Evolutionary conservation across 2,888 invertebrate species (phyloP).

Genomic region (Lepidonotus clava): DNA sequence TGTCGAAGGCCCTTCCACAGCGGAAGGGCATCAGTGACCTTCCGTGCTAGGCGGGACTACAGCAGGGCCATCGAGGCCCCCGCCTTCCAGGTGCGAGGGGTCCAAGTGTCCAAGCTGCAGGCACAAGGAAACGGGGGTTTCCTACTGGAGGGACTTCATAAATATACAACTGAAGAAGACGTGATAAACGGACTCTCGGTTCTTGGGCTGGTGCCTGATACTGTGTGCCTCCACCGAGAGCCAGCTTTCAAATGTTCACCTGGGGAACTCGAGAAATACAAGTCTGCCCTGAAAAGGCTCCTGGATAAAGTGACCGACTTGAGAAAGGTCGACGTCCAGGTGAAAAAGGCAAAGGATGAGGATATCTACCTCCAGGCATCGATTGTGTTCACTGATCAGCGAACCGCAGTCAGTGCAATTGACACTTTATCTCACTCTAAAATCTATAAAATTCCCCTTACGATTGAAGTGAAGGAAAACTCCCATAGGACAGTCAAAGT

Average conservation of each 20-base stretch:
- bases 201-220: neutral
- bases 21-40: constrained; percentile 21
- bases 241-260: neutral
- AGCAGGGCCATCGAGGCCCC: neutral
- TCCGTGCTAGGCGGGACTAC: neutral
- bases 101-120: neutral
- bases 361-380: neutral
- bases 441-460: neutral
- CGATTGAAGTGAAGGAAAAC: neutral
- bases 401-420: neutral
- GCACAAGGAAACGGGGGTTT: neutral
- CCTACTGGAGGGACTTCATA: constrained; percentile 20
- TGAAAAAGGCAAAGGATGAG: neutral
- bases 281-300: neutral
- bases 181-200: neutral
- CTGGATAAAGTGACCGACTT: constrained; percentile 23
- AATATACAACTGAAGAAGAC: neutral
- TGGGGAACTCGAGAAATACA: constrained; percentile 28
- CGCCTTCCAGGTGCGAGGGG: neutral
- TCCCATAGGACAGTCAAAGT: neutral
- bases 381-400: neutral
- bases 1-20: neutral
- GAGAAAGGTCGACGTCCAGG: neutral
- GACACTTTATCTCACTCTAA: neutral
- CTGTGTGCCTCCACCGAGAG: neutral